phyloP scores from a whole-genome alignment of 2,888 invertebrate species.

The Sarcophaga variegata region DNA sequence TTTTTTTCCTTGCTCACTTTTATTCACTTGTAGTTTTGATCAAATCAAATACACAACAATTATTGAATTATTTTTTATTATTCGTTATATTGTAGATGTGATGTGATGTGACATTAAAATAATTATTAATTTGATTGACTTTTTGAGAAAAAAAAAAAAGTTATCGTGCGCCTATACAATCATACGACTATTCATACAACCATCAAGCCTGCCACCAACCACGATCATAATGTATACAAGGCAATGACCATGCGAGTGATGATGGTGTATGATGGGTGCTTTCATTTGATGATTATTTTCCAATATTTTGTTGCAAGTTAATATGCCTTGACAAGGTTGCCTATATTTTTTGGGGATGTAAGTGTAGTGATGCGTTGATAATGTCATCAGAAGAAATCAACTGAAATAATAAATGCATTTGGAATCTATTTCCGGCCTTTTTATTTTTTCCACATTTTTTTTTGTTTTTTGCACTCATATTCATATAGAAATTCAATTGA shows the following conservation, averaged over 20 bases:
- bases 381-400: conserved; percentile 68
- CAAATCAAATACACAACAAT: too few relatives aligned
- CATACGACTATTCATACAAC: neutral
- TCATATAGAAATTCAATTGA: conserved; percentile 30
- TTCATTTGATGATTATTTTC: neutral
- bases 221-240: conserved; percentile 4
- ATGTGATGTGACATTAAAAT: too few relatives aligned
- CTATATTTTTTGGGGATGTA: conserved; percentile 7
- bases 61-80: too few relatives aligned
- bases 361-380: conserved; percentile 64
- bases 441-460: conserved; percentile 28
- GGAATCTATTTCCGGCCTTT: conserved; percentile 67
- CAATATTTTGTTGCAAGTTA: neutral
- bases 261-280: neutral
- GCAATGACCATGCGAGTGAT: neutral
- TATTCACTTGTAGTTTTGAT: too few relatives aligned
- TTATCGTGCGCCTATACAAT: neutral
- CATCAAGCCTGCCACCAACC: neutral
- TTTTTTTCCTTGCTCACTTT: too few relatives aligned
- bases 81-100: too few relatives aligned
- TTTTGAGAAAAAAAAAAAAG: neutral
- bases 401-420: conserved; percentile 65
- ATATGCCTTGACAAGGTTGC: neutral
- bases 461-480: neutral
- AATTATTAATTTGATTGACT: neutral